Evolutionary conservation across 2,797 vertebrate genomes (phyloP).

Genomic region (Remorina albescens): DNA sequence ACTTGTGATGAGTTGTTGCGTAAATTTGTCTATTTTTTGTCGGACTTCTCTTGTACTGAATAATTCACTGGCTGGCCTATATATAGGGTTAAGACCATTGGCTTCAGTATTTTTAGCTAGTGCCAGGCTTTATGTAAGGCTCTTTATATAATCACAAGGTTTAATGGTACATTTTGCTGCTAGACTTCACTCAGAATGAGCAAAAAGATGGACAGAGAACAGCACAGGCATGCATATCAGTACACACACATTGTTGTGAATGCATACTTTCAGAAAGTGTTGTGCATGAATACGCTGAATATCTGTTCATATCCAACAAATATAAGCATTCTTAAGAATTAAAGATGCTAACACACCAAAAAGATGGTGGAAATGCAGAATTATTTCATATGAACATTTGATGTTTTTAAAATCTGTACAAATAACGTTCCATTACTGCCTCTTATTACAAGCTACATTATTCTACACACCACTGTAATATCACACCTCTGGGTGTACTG

Average conservation of each 20-base stretch:
- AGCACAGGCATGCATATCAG: conserved; percentile 18
- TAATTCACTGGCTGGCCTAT: conserved; percentile 71
- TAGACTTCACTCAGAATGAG: conserved; percentile 42
- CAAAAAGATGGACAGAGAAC: conserved; percentile 33
- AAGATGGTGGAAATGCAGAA: too few relatives aligned
- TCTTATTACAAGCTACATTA: conserved; percentile 46
- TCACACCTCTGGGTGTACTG: conserved; percentile 50
- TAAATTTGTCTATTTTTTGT: conserved; percentile 67
- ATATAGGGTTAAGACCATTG: conserved; percentile 65
- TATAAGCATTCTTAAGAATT: too few relatives aligned
- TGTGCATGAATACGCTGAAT: too few relatives aligned
- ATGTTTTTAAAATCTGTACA: too few relatives aligned
- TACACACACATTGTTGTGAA: background rate
- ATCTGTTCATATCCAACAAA: too few relatives aligned
- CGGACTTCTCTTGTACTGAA: conserved; percentile 66
- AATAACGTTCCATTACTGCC: conserved; percentile 14
- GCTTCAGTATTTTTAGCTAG: conserved; percentile 76
- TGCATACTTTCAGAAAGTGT: background rate
- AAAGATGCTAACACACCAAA: too few relatives aligned
- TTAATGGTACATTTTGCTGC: conserved; percentile 65
- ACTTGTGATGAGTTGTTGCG: conserved; percentile 62
- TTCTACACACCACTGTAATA: conserved; percentile 47
- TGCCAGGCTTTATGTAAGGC: conserved; percentile 77
- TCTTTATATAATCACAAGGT: conserved; percentile 78
- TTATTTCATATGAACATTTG: too few relatives aligned